Evolutionary conservation across 2,888 invertebrate genomes (phyloP), one percentile per base, ranked within the genome.

Genomic region (Netelia fuscicornis): DNA sequence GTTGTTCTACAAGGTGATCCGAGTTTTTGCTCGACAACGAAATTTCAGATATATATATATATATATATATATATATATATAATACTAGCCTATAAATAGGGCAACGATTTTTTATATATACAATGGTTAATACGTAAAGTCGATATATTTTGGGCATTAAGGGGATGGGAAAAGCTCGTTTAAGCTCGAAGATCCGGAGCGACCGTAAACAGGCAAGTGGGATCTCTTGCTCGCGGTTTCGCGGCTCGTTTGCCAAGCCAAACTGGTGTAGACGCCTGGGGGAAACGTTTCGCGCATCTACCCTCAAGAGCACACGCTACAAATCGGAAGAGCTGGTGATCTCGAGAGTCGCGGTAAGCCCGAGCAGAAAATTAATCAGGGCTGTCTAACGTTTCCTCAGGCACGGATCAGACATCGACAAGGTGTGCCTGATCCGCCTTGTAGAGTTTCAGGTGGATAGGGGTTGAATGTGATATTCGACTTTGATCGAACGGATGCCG

Each of bases 1-100:
- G 79, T 79, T 83, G 79, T 83, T 83, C 42, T 62, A 54, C 67
- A 83, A 70, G 75, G 75, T 79, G 79, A 83, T 75, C 79, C 62
- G 62, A 44, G 48, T 68, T 52, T 68, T 74, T 37, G 67, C 64
- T 74, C 30, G 8, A 48, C 54, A 44, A 54, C 30, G 64, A 42
- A 37, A 42, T 20, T 65, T 44, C 65, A 65, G 20, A 65, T 44
- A 9, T 48, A 48, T 48, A 13, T 48, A 9, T 48, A 48, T 48
- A 48, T 48, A 48, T 48, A 48, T 48, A 48, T 48, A 13, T 48
- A 9, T 48, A 48, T 48, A 48, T 48, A 48, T 48, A 48, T 48
- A 48, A 48, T 48, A 48, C 2, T 1, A 2, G 13, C n/a, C 2
- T 48, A 48, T 48, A 48, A 10, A 48, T 48, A 48, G 13, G 11